phyloP scores from a whole-genome alignment of 2,113 vertebrate species.

The Stigmatopora argus region DNA sequence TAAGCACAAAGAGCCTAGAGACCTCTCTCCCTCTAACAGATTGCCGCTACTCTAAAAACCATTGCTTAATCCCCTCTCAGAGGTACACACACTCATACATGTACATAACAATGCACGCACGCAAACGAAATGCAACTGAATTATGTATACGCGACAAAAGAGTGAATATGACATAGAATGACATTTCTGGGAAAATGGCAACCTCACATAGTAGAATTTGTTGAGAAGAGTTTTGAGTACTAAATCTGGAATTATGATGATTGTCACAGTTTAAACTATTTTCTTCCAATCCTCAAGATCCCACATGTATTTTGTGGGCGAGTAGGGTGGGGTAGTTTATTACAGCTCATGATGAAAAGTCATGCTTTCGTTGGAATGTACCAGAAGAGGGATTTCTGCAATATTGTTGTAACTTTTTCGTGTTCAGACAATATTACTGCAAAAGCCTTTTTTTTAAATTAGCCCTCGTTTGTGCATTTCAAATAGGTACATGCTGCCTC shows the following conservation, averaged over 20 bases:
- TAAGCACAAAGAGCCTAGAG: constrained; percentile 49
- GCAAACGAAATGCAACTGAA: constrained; percentile 35
- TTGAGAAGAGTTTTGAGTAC: constrained; percentile 33
- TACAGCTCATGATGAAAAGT: constrained; percentile 39
- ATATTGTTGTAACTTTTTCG: constrained; percentile 24
- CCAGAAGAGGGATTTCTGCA: no score
- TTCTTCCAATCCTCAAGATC: constrained; percentile 29
- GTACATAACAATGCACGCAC: constrained; percentile 23
- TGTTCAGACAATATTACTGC: constrained; percentile 29
- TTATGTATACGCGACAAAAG: constrained; percentile 34
- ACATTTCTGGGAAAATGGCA: constrained; percentile 19
- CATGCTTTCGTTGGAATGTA: constrained; percentile 26
- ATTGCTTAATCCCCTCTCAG: constrained; percentile 54
- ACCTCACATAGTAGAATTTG: constrained; percentile 13
- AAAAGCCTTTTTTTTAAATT: constrained; percentile 47
- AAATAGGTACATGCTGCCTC: constrained; percentile 26
- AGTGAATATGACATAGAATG: constrained; percentile 28
- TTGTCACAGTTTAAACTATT: constrained; percentile 32
- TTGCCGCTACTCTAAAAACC: constrained; percentile 59
- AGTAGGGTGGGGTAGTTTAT: constrained; percentile 22
- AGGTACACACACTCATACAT: constrained; percentile 22
- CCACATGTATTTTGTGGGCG: constrained; percentile 24
- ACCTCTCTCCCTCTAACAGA: constrained; percentile 50
- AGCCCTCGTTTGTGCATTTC: constrained; percentile 22
- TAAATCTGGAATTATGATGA: constrained; percentile 44